Evolutionary conservation across 2,113 vertebrate species (phyloP).

Genomic region (Verasper variegatus): DNA sequence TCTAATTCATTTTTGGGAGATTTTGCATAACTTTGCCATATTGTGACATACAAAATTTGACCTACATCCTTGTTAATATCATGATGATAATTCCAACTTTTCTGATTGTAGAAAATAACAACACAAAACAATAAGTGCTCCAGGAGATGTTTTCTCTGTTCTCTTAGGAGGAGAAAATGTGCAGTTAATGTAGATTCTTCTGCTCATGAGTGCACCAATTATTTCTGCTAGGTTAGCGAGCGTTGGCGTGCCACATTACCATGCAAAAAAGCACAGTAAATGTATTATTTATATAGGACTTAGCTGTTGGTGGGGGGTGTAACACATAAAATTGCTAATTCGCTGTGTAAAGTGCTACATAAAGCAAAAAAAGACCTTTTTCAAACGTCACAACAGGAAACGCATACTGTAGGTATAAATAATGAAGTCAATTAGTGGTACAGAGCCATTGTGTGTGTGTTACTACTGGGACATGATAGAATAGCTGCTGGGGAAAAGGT

Average conservation of each 20-base stretch:
- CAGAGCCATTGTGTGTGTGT: not conserved
- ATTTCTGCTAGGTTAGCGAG: slow-evolving; percentile 17
- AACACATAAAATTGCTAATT: not conserved
- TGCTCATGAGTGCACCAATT: not conserved
- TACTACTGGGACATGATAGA: not conserved
- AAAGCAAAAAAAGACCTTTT: not conserved
- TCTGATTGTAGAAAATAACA: too few relatives aligned
- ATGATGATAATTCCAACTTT: too few relatives aligned
- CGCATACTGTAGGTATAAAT: not conserved
- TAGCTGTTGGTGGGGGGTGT: not conserved
- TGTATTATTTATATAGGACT: not conserved
- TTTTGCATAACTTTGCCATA: too few relatives aligned
- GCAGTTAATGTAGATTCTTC: not conserved
- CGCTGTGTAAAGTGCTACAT: not conserved
- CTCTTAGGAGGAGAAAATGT: slow-evolving; percentile 1
- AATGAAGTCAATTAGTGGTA: not conserved
- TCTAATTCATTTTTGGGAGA: not conserved
- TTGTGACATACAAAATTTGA: too few relatives aligned
- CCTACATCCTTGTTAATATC: too few relatives aligned
- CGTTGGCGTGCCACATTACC: not conserved
- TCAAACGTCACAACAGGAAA: not conserved
- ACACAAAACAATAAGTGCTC: not conserved
- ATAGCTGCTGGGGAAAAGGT: not conserved
- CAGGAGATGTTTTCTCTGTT: not conserved
- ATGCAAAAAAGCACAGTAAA: slow-evolving; percentile 3